Conservation (phyloP, 2,888 invertebrate species). For the Eristalis intricaria region DNA sequence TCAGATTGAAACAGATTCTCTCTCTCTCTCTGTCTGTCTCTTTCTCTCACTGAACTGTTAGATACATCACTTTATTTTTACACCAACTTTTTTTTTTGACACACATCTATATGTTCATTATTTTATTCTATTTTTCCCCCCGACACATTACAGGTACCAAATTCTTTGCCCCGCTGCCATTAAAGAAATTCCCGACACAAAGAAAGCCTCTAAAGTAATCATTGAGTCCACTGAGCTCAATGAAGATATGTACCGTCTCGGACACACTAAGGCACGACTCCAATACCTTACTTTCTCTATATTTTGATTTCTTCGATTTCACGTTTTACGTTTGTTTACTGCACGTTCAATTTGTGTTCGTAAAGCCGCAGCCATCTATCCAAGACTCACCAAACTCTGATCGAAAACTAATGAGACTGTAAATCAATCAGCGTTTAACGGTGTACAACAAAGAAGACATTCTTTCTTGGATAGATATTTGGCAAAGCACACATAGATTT, state of each 20-base stretch:
- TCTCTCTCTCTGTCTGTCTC: background rate
- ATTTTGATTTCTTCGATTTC: background rate
- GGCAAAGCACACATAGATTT: background rate
- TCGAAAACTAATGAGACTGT: background rate
- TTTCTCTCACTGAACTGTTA: background rate
- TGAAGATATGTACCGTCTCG: slow-evolving; percentile 96
- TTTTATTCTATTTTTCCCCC: slow-evolving; percentile 33
- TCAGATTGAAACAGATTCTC: background rate
- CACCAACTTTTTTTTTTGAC: background rate
- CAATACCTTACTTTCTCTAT: slow-evolving; percentile 1
- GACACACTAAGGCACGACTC: slow-evolving; percentile 98
- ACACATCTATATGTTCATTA: background rate
- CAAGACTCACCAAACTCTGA: background rate
- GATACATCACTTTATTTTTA: background rate
- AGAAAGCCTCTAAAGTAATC: slow-evolving; percentile 91
- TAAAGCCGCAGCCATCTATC: background rate
- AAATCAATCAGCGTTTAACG: background rate
- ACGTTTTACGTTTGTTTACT: slow-evolving; percentile 1
- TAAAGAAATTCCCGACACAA: slow-evolving; percentile 88
- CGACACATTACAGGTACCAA: slow-evolving; percentile 92
- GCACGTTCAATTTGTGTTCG: slow-evolving; percentile 20
- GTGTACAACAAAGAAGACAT: background rate
- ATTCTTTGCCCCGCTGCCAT: slow-evolving; percentile 97
- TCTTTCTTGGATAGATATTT: background rate
- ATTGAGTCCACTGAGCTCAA: slow-evolving; percentile 92